Evolutionary conservation across 2,113 vertebrate species (phyloP).

Genomic region (Gnathonemus longibarbis): DNA sequence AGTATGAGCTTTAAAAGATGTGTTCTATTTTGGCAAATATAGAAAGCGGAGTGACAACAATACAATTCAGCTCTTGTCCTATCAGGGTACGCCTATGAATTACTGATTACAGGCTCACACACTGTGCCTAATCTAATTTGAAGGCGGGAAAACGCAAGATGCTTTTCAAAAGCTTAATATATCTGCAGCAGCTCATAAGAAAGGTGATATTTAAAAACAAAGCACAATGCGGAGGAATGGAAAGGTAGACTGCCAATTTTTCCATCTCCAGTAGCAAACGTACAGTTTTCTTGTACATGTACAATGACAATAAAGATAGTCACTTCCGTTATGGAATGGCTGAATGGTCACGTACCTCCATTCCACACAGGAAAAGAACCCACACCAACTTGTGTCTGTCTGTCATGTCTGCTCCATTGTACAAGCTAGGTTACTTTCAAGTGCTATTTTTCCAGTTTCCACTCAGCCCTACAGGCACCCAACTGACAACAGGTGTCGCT

Average conservation of each 20-base stretch:
- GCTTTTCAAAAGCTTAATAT: not conserved
- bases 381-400: not conserved
- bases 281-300: not conserved
- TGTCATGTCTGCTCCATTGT: not conserved
- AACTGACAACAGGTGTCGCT: not conserved
- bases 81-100: not conserved
- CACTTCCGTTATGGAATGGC: not conserved
- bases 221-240: not conserved
- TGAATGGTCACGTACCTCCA: not conserved
- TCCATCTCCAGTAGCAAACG: not conserved
- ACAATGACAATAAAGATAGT: not conserved
- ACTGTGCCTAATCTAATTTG: slow-evolving; percentile 1
- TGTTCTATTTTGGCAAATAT: slow-evolving; percentile 40
- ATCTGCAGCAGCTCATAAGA: not conserved
- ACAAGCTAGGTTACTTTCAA: not conserved
- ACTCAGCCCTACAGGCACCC: not conserved
- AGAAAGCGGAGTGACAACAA: not conserved
- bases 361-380: not conserved
- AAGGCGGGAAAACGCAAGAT: not conserved
- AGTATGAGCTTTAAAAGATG: slow-evolving; percentile 54
- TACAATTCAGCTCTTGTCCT: not conserved
- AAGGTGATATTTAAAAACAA: not conserved
- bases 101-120: not conserved
- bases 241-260: not conserved
- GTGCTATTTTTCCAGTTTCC: not conserved